A percentile compares a stretch with the other conserved stretches of the same genome.
phyloP scores from a whole-genome alignment of 2,888 invertebrate species.

The Cerastoderma edule region DNA sequence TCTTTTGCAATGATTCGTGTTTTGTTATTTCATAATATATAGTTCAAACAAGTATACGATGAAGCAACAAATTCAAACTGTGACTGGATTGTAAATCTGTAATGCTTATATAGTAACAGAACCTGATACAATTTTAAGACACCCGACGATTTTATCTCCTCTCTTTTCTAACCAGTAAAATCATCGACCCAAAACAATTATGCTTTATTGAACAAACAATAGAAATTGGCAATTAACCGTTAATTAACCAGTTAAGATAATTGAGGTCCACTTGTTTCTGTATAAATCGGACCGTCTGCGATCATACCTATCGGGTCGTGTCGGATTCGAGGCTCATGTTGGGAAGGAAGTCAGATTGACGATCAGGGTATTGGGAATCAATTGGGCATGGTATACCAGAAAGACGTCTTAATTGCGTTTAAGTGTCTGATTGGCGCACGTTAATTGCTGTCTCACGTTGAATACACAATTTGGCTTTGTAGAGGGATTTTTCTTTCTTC shows the following conservation, averaged over 20 bases:
- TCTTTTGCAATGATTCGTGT: too few relatives aligned
- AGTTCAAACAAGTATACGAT: neutral
- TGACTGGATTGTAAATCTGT: neutral
- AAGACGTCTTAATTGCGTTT: too few relatives aligned
- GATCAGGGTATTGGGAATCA: too few relatives aligned
- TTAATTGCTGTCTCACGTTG: too few relatives aligned
- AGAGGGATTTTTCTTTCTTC: too few relatives aligned
- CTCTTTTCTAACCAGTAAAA: neutral
- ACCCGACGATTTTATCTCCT: neutral
- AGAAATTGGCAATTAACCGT: neutral
- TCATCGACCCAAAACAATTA: neutral
- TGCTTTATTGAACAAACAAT: neutral
- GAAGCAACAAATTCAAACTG: neutral
- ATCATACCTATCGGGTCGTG: neutral
- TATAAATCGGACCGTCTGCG: constrained; percentile 3
- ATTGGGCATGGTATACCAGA: too few relatives aligned
- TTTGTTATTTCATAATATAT: neutral
- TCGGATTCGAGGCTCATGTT: neutral
- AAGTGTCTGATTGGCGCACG: too few relatives aligned
- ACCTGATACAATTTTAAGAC: neutral
- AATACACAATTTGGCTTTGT: too few relatives aligned
- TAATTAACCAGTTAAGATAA: neutral
- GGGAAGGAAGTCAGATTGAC: constrained; percentile 2
- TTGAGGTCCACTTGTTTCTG: neutral
- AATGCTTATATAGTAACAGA: neutral